Evolutionary conservation across 2,797 vertebrate species (phyloP), one percentile per base, ranked within the genome.

Genomic region (Psittacula echo): DNA sequence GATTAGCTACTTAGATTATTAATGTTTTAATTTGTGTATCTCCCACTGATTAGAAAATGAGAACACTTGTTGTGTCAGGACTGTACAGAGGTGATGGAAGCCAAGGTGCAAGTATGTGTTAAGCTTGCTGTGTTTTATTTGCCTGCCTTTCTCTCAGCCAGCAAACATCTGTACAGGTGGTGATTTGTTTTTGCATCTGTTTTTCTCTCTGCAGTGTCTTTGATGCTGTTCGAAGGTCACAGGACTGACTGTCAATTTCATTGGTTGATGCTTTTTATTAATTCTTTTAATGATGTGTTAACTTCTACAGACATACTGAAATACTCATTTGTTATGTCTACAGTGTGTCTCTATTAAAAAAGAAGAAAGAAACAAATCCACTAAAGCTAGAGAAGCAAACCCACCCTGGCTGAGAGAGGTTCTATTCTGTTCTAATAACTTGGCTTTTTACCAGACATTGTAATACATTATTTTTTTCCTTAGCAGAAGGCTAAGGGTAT

Each of bases 381-480:
- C 32, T 92, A 92, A 67, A 76, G 37, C 32, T 93, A 13, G 42
- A 75, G 83, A 92, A 93, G 80, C 75, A 90, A 92, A 92, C 65
- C 14, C 50, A 93, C 26, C 44, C 72, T 62, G 87, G 73, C 90
- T 96, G 85, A 96, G 79, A 65, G 61, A 80, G 58, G 23, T 93
- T 95, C 72, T 84, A 5, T 94, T 96, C 83, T 94, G 24, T 90
- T 95, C 62, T 89, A 85, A 68, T 94, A 96, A 94, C 77, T 93
- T 90, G 85, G 75, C 94, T 83, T 81, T 97, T 96, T 95, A 93
- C 81, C 75, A 95, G 75, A 48, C 72, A 54, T 45, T 73, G 44
- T 91, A 92, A 74, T 95, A 79, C 48, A 7, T 87, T 89, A 13
- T 71, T 79, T 82, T 86, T 95, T 62, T 73, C 41, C 92, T 90